Conservation (phyloP, 2,888 invertebrate genomes). For the Slavum lentiscoides region DNA sequence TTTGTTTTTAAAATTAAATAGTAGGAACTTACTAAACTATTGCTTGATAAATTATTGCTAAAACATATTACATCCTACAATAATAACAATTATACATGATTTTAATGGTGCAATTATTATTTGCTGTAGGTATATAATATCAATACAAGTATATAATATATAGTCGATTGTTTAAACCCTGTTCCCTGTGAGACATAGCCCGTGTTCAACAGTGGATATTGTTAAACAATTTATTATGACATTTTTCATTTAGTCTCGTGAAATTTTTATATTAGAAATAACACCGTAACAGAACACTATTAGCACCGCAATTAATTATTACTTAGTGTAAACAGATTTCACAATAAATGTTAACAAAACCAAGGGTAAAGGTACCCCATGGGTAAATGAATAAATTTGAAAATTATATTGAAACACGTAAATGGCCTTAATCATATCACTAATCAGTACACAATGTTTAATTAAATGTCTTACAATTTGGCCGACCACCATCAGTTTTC, state of each 20-base stretch:
- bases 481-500: slow-evolving; percentile 28
- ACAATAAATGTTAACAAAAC: slow-evolving; percentile 25
- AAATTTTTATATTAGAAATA: slow-evolving; percentile 15
- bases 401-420: slow-evolving; percentile 43
- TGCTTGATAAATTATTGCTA: slow-evolving; percentile 50
- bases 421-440: slow-evolving; percentile 41
- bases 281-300: slow-evolving; percentile 12
- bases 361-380: background rate
- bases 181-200: slow-evolving; percentile 40
- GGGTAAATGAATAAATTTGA: slow-evolving; percentile 23
- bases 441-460: slow-evolving; percentile 44
- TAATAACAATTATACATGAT: slow-evolving; percentile 10
- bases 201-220: slow-evolving; percentile 27
- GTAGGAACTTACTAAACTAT: slow-evolving; percentile 51
- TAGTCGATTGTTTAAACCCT: slow-evolving; percentile 37
- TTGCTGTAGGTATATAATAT: background rate
- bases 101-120: background rate
- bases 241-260: slow-evolving; percentile 25
- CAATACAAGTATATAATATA: background rate
- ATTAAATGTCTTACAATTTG: slow-evolving; percentile 17
- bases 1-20: slow-evolving; percentile 41
- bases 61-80: slow-evolving; percentile 14
- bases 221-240: slow-evolving; percentile 17
- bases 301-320: slow-evolving; percentile 43
- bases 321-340: slow-evolving; percentile 27